Evolutionary conservation across 2,888 invertebrate species (phyloP).

Genomic region (Pristionchus exspectatus): DNA sequence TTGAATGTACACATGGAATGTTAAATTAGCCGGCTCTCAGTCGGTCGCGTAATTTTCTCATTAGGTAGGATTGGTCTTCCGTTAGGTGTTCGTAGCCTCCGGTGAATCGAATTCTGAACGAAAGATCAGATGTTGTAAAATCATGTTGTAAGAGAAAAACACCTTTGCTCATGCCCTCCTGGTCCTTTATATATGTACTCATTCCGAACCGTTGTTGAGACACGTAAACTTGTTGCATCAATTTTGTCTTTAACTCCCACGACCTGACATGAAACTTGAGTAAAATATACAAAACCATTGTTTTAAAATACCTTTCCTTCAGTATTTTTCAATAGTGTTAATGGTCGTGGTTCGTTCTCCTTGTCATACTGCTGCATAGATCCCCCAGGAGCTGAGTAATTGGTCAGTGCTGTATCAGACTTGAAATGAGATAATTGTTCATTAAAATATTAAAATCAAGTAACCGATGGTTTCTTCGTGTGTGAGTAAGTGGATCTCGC

Average conservation of each 20-base stretch:
- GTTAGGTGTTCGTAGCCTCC: neutral
- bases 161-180: neutral
- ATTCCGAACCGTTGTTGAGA: neutral
- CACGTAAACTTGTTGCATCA: neutral
- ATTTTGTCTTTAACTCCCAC: neutral
- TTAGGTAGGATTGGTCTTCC: neutral
- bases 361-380: neutral
- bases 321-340: neutral
- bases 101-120: conserved; percentile 19
- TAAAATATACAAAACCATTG: neutral
- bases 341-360: neutral
- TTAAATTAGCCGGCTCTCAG: conserved; percentile 23
- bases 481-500: conserved; percentile 1
- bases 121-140: neutral
- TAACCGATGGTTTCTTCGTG: neutral
- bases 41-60: neutral
- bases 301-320: neutral
- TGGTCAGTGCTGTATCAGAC: neutral
- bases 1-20: conserved; percentile 16
- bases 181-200: neutral
- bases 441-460: neutral
- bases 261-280: neutral
- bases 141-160: neutral
- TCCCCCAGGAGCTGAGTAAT: neutral
- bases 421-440: neutral